Evolutionary conservation across 1,140 invertebrate genomes (phyloP).

Genomic region (Conus ventricosus): DNA sequence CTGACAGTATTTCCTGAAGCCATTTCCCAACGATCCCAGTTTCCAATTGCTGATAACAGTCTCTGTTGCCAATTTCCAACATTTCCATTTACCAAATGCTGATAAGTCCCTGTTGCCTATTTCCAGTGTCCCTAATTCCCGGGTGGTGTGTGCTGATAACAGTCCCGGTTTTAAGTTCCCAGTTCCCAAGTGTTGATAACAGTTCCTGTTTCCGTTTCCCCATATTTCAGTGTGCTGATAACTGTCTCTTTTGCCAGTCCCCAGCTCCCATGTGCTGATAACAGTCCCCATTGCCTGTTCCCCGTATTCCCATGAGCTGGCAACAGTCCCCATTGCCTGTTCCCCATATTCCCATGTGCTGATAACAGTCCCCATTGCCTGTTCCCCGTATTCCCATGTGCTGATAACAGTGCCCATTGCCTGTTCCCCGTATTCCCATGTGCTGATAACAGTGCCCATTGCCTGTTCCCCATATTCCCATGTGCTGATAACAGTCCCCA

Average conservation of each 20-base stretch:
- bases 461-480: not conserved
- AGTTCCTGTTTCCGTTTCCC: no score
- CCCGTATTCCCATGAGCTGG: not conserved
- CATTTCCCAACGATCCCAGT: not conserved
- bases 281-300: not conserved
- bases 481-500: not conserved
- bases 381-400: not conserved
- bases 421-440: not conserved
- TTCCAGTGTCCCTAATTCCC: not conserved
- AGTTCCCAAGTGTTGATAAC: no score
- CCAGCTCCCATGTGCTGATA: not conserved
- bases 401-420: not conserved
- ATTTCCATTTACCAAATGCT: not conserved
- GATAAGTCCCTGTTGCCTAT: no score
- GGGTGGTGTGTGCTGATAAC: no score
- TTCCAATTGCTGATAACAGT: not conserved
- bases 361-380: not conserved
- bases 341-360: not conserved
- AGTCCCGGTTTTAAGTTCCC: not conserved
- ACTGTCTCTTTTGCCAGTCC: not conserved
- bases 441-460: not conserved
- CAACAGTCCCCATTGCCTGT: not conserved
- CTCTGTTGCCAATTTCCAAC: not conserved
- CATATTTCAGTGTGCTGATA: not conserved
- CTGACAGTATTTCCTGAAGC: not conserved